Base-by-base conservation (phyloP, 2,797 vertebrate genomes). In the Halcyon chelicuti region DNA sequence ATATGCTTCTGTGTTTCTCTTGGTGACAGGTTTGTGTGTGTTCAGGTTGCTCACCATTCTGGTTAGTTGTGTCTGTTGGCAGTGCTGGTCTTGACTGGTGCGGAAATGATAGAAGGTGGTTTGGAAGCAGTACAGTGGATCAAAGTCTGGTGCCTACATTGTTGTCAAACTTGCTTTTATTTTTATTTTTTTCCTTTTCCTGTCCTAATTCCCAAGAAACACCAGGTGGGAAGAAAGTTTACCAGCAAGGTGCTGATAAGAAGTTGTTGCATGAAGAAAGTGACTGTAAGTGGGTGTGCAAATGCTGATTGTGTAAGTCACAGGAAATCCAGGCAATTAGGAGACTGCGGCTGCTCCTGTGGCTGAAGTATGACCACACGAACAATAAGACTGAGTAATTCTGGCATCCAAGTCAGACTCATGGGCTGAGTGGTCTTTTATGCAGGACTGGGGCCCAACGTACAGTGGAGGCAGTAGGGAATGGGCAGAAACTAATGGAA, bases 401-500 rank as follows among this genome's bases (percentile, higher is more conserved):
- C 26, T 20, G 47, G 23, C 2, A 0, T 65, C 33, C 33, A 22
- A 49, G 12, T 75, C 68, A 86, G 67, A 10, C 0, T 1, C 20
- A 16, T 20, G 37, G 11, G 16, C 37, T 87, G 31, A 79, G 22
- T 12, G 14, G 2, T 55, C 29, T 80, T n/a, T 77, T 55, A 12
- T 1, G 5, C 39, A 31, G 14, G 21, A 42, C 9, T 37, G 33
- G 28, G 26, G 33, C 47, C 19, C 6, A 22, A 7, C 0, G 0
- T 58, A 7, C 13, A 51, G 21, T 80, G 40, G 55, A 70, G n/a
- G 18, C n/a, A 28, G 14, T 37, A 29, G 21, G 21, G 10, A 92
- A 49, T 33, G 39, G 29, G 42, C 35, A 70, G 44, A 52, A 80
- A 51, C 15, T 18, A 39, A n/a, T 14, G 21, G 23, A 44, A 25